These are phyloP conservation scores for Hirtodrosophila cameraria DNA, from an alignment of 2,888 invertebrate species.

Conservation along the genomic window DNA sequence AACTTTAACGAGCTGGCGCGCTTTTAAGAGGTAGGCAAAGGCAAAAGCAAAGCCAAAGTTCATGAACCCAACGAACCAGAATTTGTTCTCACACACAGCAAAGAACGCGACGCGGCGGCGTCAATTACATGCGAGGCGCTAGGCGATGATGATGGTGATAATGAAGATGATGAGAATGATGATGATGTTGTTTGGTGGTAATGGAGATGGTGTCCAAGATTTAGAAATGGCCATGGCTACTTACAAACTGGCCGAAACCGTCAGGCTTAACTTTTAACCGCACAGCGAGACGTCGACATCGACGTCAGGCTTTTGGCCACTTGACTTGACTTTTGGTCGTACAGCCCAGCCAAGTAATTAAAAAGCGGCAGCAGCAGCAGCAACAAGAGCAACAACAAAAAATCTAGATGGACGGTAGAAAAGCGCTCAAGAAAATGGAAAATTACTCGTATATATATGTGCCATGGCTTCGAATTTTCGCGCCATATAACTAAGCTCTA, in stretches of 20 bases:
- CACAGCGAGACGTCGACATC: constrained; percentile 54
- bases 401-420: constrained; percentile 5
- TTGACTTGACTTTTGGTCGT: constrained; percentile 60
- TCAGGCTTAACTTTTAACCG: constrained; percentile 76
- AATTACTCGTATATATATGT: constrained; percentile 45
- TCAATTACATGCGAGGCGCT: constrained; percentile 71
- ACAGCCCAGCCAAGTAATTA: constrained; percentile 66
- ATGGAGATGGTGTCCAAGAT: not conserved
- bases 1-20: constrained; percentile 58
- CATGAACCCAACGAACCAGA: constrained; percentile 60
- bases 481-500: constrained; percentile 13
- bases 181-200: constrained; percentile 4
- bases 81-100: constrained; percentile 51
- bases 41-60: constrained; percentile 50
- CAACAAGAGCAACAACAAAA: constrained; percentile 8
- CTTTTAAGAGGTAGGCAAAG: constrained; percentile 33
- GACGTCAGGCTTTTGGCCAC: constrained; percentile 64
- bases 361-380: constrained; percentile 53
- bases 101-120: constrained; percentile 44
- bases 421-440: constrained; percentile 63
- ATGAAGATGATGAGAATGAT: constrained; percentile 13
- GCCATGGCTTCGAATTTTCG: constrained; percentile 22
- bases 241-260: constrained; percentile 43
- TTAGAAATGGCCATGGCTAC: constrained; percentile 44
- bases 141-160: constrained; percentile 25